Conservation (phyloP, 1,140 invertebrate species). For the Apis laboriosa region DNA sequence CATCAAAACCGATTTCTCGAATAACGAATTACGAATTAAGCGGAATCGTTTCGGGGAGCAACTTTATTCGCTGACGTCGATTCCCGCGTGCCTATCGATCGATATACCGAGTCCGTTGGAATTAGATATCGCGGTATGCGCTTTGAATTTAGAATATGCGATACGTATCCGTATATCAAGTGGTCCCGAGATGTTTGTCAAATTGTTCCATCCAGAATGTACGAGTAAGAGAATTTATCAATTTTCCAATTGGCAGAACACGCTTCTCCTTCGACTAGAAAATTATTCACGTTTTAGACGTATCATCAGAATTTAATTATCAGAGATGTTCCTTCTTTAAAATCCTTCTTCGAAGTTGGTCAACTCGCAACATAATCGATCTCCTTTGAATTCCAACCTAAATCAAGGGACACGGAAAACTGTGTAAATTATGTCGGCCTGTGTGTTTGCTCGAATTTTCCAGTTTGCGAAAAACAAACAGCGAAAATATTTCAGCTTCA, state of each 20-base stretch:
- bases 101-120: neutral
- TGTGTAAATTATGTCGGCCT: conserved; percentile 7
- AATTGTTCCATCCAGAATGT: neutral
- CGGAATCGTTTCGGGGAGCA: neutral
- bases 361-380: conserved; percentile 23
- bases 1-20: neutral
- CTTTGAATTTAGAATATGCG: conserved; percentile 9
- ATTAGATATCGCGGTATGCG: conserved; percentile 10
- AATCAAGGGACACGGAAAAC: conserved; percentile 29
- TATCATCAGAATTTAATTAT: too few species aligned
- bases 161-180: neutral
- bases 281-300: too few species aligned
- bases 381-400: conserved; percentile 2
- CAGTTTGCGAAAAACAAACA: neutral
- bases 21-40: neutral
- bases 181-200: neutral
- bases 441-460: conserved; percentile 28
- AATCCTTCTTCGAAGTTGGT: neutral
- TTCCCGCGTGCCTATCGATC: neutral
- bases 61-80: too few species aligned
- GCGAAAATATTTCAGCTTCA: neutral
- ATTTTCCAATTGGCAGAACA: neutral
- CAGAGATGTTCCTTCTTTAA: neutral
- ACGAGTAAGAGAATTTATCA: too few species aligned
- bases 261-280: too few species aligned